Base-by-base conservation (phyloP, 2,888 invertebrate genomes). In the Andrena dorsata region DNA sequence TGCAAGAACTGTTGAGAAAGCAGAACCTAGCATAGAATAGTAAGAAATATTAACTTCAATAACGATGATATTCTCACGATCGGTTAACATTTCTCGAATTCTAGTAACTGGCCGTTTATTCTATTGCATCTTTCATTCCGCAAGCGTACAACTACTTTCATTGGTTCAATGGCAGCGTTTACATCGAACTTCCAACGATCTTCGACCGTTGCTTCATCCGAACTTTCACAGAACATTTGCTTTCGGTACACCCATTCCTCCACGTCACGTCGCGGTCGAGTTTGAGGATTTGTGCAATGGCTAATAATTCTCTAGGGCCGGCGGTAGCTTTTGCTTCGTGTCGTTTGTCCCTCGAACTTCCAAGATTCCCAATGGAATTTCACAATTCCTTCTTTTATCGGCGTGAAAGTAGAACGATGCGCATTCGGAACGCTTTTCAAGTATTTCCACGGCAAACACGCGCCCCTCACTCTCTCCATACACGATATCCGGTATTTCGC, bases 231-330 rank as follows among this genome's bases (percentile, higher is more conserved):
- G 49, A 23, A 51, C 73, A 64, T 30, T 73, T 32, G 64, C 66
- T 73, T 68, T 56, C 63, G 23, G 35, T 58, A 73, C 69, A 58
- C 35, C 41, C 30, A 51, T 81, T 60, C 35, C 56, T 49, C 23
- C 32, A 6, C 28, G 71, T 68, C 80, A 56, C 61, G 56, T 68
- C 51, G 41, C 20, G 49, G 35, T 79, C 64, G 35, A 68, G 49
- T 66, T 56, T 13, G 35, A 63, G 56, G 61, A 80, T 80, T 63
- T 49, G 61, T 47, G 47, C 72, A n/a, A 58, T 56, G 71, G 63
- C 66, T 80, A 80, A 73, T 72, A 76, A 73, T 80, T 80, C 80
- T 56, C 63, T 7, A 16, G 66, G 63, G 71, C 20, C 8, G 32
- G 51, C 49, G 65, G 16, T 47, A 61, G 8, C 41, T 32, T 23